Percentiles rank a stretch among this genome's conserved stretches.
Evolutionary conservation across 2,888 invertebrate genomes (phyloP).

Genomic region (Epicampocera succincta): DNA sequence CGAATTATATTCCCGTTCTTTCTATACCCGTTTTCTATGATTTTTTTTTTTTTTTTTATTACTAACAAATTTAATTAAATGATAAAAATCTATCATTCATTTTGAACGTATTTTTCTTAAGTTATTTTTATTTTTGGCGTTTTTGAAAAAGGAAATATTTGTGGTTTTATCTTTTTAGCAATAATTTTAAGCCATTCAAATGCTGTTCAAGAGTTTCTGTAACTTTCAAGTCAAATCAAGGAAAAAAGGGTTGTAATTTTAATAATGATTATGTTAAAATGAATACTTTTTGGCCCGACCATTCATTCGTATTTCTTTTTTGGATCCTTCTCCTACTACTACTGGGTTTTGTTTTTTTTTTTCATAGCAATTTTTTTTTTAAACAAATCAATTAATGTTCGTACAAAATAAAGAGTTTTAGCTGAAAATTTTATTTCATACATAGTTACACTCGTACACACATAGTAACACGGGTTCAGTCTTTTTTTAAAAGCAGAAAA

Average conservation of each 20-base stretch:
- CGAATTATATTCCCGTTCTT: background rate
- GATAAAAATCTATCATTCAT: constrained; percentile 70
- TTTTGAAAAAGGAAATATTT: constrained; percentile 68
- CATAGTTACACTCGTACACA: no score
- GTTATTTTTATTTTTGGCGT: constrained; percentile 7
- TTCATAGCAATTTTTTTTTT: constrained; percentile 53
- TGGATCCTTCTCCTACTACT: constrained; percentile 12
- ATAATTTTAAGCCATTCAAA: constrained; percentile 64
- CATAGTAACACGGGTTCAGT: constrained; percentile 48
- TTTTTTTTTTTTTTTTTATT: constrained; percentile 9
- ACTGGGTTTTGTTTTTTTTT: constrained; percentile 21
- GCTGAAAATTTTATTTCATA: constrained; percentile 46
- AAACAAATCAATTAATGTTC: constrained; percentile 78
- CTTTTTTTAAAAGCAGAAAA: constrained; percentile 17
- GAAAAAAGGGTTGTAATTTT: constrained; percentile 71
- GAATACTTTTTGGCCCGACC: constrained; percentile 65
- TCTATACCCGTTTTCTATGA: constrained; percentile 11
- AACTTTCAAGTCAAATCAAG: constrained; percentile 12
- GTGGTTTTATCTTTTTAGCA: constrained; percentile 69
- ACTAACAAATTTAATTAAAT: constrained; percentile 69
- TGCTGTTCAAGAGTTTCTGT: constrained; percentile 61
- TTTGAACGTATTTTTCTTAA: constrained; percentile 34
- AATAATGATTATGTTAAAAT: constrained; percentile 70
- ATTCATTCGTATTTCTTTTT: constrained; percentile 55
- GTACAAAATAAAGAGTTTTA: constrained; percentile 53